Evolutionary conservation across 2,797 vertebrate genomes (phyloP).

Genomic region (Acrossocheilus fasciatus): DNA sequence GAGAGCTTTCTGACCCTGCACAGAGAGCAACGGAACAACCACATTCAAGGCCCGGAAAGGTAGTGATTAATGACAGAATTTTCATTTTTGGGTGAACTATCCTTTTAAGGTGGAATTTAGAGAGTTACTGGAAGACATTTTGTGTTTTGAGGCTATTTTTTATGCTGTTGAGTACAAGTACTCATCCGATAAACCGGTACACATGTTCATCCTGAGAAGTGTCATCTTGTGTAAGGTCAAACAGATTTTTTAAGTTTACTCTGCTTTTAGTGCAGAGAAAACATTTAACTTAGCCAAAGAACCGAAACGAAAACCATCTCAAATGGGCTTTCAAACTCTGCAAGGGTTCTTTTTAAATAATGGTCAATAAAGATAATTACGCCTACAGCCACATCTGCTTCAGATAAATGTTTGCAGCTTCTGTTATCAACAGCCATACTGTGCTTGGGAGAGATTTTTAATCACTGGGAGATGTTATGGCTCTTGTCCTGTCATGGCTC

Average conservation of each 20-base stretch:
- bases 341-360: slow-evolving; percentile 34
- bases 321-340: slow-evolving; percentile 1
- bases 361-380: slow-evolving; percentile 41
- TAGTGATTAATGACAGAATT: neutral
- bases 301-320: neutral
- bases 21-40: neutral
- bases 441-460: slow-evolving; percentile 21
- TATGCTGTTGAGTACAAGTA: neutral
- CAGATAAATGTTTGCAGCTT: slow-evolving; percentile 53
- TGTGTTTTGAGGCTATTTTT: neutral
- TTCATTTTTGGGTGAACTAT: neutral
- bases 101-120: neutral
- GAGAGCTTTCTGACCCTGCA: neutral
- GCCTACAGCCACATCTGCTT: slow-evolving; percentile 43
- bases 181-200: neutral
- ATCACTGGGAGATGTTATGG: slow-evolving; percentile 40
- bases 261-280: slow-evolving; percentile 9
- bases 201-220: slow-evolving; percentile 3
- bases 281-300: neutral
- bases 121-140: neutral
- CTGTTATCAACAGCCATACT: slow-evolving; percentile 23
- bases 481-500: slow-evolving; percentile 28
- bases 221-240: slow-evolving; percentile 7
- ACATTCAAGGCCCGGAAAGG: too few species aligned
- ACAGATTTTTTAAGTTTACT: neutral